A percentile compares a stretch with the other conserved stretches of the same genome.
These are phyloP conservation scores for Fopius arisanus DNA, from an alignment of 1,140 invertebrate genomes.

Conservation along the genomic window DNA sequence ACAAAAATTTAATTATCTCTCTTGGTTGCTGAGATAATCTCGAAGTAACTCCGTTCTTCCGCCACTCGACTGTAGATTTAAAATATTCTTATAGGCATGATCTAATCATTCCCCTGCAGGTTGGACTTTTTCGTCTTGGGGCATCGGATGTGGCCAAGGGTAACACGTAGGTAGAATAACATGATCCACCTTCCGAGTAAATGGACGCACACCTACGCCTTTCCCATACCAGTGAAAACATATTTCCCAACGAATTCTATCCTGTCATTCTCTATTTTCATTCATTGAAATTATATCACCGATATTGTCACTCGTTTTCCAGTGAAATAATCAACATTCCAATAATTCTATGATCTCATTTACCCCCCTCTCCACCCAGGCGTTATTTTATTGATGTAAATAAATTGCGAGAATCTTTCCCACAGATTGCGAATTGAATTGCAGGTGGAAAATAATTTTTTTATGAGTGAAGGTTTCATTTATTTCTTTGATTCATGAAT, in stretches of 20 bases:
- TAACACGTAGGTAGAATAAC: neutral
- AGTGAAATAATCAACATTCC: neutral
- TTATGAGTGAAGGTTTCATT: neutral
- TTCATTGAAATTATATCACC: neutral
- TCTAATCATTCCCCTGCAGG: neutral
- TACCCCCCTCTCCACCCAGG: no score
- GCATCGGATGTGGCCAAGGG: neutral
- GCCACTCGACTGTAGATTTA: neutral
- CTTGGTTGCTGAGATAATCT: no score
- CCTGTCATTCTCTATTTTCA: neutral
- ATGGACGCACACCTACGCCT: neutral
- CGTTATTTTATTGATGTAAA: no score
- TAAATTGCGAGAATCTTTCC: no score
- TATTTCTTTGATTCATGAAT: neutral
- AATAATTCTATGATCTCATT: no score
- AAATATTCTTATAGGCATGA: neutral
- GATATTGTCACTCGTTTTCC: neutral
- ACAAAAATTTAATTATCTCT: no score
- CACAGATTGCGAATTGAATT: no score
- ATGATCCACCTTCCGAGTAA: neutral
- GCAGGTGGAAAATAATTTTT: no score
- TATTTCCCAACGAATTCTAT: slow-evolving; percentile 9
- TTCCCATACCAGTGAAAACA: neutral
- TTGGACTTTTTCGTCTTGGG: neutral
- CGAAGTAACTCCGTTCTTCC: no score